Evolutionary conservation across 2,797 vertebrate genomes (phyloP).

Genomic region (Tenualosa thibaudeaui): DNA sequence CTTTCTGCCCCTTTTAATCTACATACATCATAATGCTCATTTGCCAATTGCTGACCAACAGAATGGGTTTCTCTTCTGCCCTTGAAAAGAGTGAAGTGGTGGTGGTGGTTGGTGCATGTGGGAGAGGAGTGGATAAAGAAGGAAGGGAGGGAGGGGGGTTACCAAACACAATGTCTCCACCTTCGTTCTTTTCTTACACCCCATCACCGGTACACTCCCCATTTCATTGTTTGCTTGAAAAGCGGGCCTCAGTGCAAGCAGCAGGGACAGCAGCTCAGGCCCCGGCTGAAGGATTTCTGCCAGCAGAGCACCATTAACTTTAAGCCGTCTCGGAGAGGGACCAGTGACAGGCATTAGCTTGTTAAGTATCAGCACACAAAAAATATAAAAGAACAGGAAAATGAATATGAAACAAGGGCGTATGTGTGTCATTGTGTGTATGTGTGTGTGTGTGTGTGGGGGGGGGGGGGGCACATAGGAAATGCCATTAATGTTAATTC

Average conservation of each 20-base stretch:
- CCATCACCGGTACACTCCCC: conserved; percentile 24
- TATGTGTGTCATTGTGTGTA: background rate
- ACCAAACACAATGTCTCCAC: conserved; percentile 39
- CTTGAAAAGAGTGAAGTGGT: background rate
- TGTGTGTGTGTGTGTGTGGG: background rate
- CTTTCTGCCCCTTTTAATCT: conserved; percentile 64
- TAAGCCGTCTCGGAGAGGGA: conserved; percentile 61
- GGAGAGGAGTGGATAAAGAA: background rate
- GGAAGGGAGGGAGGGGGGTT: conserved; percentile 23
- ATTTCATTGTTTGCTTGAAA: conserved; percentile 59
- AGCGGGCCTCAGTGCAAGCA: conserved; percentile 37
- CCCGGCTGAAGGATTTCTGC: conserved; percentile 63
- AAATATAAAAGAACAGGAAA: conserved; percentile 21
- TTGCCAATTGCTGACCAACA: conserved; percentile 68
- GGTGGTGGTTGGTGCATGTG: background rate
- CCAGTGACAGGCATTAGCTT: conserved; percentile 67
- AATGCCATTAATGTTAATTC: conserved; percentile 80
- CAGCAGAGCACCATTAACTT: conserved; percentile 66
- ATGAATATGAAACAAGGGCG: conserved; percentile 31
- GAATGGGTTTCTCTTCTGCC: conserved; percentile 60
- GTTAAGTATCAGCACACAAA: conserved; percentile 60
- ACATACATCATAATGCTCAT: conserved; percentile 54
- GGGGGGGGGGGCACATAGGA: conserved; percentile 62
- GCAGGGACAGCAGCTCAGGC: conserved; percentile 5
- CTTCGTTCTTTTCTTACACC: conserved; percentile 32